A percentile compares a stretch with the other conserved stretches of the same genome.
These are phyloP conservation scores for Halesus radiatus DNA, from an alignment of 1,140 invertebrate species.

Conservation along the genomic window DNA sequence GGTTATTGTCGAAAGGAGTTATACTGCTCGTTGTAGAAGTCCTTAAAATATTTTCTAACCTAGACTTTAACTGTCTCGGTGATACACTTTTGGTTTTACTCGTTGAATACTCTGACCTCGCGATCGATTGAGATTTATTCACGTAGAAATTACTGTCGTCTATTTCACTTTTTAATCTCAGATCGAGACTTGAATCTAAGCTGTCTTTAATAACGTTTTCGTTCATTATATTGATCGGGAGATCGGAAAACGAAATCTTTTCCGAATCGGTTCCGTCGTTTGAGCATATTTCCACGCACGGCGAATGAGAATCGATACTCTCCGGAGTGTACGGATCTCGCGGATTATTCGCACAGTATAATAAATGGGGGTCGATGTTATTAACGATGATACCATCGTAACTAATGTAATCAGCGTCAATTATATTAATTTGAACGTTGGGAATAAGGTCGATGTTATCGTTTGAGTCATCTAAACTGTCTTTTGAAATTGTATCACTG, in stretches of 20 bases:
- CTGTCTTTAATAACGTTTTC: conserved; percentile 52
- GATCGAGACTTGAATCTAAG: conserved; percentile 53
- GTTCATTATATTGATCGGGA: conserved; percentile 48
- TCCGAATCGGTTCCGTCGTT: conserved; percentile 52
- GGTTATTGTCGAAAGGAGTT: conserved; percentile 28
- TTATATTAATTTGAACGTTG: conserved; percentile 69
- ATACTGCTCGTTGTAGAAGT: conserved; percentile 39
- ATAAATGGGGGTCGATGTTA: conserved; percentile 69
- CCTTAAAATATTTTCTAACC: conserved; percentile 60
- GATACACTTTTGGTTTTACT: conserved; percentile 70
- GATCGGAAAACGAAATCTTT: conserved; percentile 55
- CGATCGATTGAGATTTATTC: conserved; percentile 46
- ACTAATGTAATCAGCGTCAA: conserved; percentile 67
- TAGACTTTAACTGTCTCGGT: conserved; percentile 71
- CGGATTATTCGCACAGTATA: conserved; percentile 62
- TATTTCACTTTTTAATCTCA: conserved; percentile 45
- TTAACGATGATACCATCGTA: conserved; percentile 69
- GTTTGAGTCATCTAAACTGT: conserved; percentile 37
- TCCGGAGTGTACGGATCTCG: conserved; percentile 84
- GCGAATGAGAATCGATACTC: conserved; percentile 81
- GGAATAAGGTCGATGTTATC: conserved; percentile 60
- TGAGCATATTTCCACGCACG: conserved; percentile 69
- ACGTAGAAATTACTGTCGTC: conserved; percentile 48
- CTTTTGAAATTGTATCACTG: conserved; percentile 23
- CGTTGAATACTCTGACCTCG: conserved; percentile 49